These are phyloP conservation scores for Mactra quadrangularis DNA, from an alignment of 1,140 invertebrate species.

Conservation along the genomic window DNA sequence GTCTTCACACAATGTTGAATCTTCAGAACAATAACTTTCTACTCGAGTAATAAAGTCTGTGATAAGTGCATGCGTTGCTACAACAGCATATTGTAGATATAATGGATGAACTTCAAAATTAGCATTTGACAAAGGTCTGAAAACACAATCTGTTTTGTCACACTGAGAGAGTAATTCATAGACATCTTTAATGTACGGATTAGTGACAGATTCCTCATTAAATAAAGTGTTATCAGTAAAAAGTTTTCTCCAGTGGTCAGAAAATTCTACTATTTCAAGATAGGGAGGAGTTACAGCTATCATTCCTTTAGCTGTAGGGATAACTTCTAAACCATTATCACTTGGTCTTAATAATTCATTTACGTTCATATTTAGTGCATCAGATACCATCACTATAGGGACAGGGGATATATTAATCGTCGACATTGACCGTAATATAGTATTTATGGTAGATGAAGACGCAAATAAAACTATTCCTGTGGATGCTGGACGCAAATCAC, in stretches of 20 bases:
- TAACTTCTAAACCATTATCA: not conserved
- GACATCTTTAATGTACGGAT: slow-evolving; percentile 49
- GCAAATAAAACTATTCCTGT: slow-evolving; percentile 46
- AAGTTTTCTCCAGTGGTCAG: slow-evolving; percentile 39
- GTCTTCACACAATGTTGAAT: not conserved
- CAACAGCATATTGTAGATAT: slow-evolving; percentile 20
- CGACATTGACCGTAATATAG: slow-evolving; percentile 10
- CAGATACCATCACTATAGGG: slow-evolving; percentile 45
- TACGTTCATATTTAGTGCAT: slow-evolving; percentile 5
- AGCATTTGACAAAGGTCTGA: not conserved
- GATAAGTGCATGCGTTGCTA: slow-evolving; percentile 11
- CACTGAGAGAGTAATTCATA: slow-evolving; percentile 9
- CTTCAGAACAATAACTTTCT: not conserved
- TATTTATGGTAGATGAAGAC: not conserved
- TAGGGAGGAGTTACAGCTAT: slow-evolving; percentile 10
- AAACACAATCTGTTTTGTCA: not conserved
- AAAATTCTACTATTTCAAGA: slow-evolving; percentile 37
- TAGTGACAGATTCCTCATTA: slow-evolving; percentile 2
- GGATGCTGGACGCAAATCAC: not conserved
- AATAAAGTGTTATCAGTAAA: slow-evolving; percentile 47
- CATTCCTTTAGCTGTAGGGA: slow-evolving; percentile 41
- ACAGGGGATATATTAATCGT: not conserved
- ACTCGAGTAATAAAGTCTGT: not conserved
- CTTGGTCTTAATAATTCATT: not conserved
- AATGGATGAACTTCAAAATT: slow-evolving; percentile 13